A percentile compares a stretch with the other conserved stretches of the same genome.
These are phyloP conservation scores for Manduca sexta DNA, from an alignment of 1,140 invertebrate species.

Conservation along the genomic window DNA sequence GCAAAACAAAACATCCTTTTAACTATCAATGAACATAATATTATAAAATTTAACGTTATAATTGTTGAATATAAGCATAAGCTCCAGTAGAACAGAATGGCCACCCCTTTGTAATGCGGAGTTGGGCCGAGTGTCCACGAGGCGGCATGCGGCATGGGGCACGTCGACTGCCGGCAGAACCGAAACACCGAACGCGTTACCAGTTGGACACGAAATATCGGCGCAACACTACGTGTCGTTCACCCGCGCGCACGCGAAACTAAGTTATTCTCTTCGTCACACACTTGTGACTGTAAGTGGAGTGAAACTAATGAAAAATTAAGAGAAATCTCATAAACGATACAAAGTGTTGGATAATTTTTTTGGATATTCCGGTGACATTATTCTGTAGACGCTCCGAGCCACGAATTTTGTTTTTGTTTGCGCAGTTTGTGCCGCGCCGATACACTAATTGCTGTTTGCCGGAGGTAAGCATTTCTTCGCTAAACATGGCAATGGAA, in stretches of 20 bases:
- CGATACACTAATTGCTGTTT: constrained; percentile 58
- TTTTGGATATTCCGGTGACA: constrained; percentile 16
- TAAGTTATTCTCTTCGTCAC: constrained; percentile 56
- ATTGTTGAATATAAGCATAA: constrained; percentile 5
- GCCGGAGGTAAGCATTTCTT: constrained; percentile 53
- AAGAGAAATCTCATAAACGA: constrained; percentile 16
- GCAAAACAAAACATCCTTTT: no score
- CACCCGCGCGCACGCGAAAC: constrained; percentile 17
- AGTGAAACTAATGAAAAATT: constrained; percentile 37
- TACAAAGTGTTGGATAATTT: constrained; percentile 3
- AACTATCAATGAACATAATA: background rate
- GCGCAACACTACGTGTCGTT: constrained; percentile 31
- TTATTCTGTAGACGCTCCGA: constrained; percentile 11
- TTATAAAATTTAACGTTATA: background rate
- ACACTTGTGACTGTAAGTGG: constrained; percentile 48
- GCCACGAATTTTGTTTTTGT: constrained; percentile 34
- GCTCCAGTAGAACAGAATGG: background rate
- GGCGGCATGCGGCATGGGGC: constrained; percentile 8
- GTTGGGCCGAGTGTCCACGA: constrained; percentile 13
- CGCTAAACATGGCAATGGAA: constrained; percentile 9
- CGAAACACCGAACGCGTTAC: constrained; percentile 9
- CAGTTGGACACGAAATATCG: constrained; percentile 46
- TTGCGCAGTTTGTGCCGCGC: constrained; percentile 34
- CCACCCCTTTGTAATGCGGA: constrained; percentile 1
- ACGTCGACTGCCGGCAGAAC: no score